phyloP scores from a whole-genome alignment of 2,797 vertebrate species.

The Periophthalmus magnuspinnatus region DNA sequence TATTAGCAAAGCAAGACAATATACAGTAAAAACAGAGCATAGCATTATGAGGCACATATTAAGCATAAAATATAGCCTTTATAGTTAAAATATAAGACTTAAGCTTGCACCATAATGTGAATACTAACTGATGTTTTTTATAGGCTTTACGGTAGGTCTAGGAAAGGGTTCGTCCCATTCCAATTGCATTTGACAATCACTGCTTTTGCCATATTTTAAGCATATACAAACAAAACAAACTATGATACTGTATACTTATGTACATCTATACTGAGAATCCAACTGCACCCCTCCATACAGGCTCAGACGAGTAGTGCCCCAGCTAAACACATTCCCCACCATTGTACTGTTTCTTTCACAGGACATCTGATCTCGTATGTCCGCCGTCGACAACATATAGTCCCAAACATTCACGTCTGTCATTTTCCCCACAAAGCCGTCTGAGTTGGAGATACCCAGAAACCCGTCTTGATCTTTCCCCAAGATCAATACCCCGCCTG shows the following conservation, averaged over 20 bases:
- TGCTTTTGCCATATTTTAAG: conserved; percentile 20
- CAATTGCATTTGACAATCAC: no score
- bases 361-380: conserved; percentile 72
- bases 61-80: conserved; percentile 26
- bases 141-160: no score
- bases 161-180: no score
- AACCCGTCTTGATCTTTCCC: conserved; percentile 80
- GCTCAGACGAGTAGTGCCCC: conserved; percentile 79
- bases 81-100: background rate
- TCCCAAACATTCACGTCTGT: conserved; percentile 82
- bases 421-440: conserved; percentile 78
- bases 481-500: conserved; percentile 73
- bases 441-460: conserved; percentile 77
- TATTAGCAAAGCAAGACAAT: conserved; percentile 52
- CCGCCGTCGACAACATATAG: conserved; percentile 64
- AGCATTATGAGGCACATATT: conserved; percentile 11
- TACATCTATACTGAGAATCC: conserved; percentile 77
- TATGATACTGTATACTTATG: conserved; percentile 35
- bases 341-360: conserved; percentile 64
- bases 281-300: conserved; percentile 80
- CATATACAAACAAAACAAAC: conserved; percentile 1
- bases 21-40: conserved; percentile 37
- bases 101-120: background rate
- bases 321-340: conserved; percentile 80
- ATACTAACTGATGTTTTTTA: background rate